Percentiles rank a stretch among this genome's conserved stretches.
These are phyloP conservation scores for Dipodomys ordii DNA, from an alignment of 2,113 vertebrate genomes.

Conservation along the genomic window DNA sequence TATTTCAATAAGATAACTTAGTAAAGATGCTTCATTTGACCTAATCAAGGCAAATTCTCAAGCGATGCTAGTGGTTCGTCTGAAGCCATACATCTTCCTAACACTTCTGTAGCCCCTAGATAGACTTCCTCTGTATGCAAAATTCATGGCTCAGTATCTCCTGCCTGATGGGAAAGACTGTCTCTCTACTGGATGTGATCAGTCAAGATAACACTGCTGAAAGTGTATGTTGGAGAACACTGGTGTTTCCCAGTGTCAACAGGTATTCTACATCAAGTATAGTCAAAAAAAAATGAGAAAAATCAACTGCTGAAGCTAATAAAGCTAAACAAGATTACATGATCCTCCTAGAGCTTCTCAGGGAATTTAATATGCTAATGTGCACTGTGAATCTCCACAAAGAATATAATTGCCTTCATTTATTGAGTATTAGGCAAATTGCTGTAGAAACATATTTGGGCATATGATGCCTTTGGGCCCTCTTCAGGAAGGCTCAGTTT, in stretches of 20 bases:
- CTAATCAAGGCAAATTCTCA: background rate
- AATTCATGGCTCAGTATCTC: background rate
- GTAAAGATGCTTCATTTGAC: background rate
- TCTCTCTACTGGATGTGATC: background rate
- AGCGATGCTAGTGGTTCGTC: background rate
- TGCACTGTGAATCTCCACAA: background rate
- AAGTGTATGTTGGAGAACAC: background rate
- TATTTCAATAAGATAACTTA: background rate
- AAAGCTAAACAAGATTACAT: background rate
- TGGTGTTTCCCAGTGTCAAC: background rate
- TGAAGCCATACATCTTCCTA: background rate
- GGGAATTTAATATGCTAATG: slow-evolving; percentile 11
- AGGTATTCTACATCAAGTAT: background rate
- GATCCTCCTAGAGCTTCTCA: slow-evolving; percentile 1
- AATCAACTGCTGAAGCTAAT: background rate
- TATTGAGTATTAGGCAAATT: background rate
- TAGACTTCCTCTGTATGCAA: background rate
- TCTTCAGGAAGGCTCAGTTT: background rate
- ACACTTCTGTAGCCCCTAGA: background rate
- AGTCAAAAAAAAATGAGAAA: slow-evolving; percentile 39
- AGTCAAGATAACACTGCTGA: background rate
- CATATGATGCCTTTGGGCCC: background rate
- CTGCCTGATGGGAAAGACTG: background rate
- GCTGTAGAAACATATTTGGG: background rate
- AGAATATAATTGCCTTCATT: slow-evolving; percentile 9